Conservation (phyloP, 1,140 invertebrate genomes). For the Bombus superbus region DNA sequence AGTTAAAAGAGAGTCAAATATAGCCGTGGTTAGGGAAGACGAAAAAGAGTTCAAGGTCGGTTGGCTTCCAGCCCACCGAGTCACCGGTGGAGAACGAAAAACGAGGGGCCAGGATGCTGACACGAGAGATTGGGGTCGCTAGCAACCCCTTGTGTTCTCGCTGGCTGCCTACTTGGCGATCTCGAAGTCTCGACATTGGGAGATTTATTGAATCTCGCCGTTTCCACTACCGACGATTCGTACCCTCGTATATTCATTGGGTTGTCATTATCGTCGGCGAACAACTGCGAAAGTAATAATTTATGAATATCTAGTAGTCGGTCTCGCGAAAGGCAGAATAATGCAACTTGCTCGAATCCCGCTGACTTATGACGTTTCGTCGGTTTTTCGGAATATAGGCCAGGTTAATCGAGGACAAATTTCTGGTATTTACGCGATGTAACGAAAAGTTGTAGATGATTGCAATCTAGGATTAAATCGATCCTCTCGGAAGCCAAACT, state of each 20-base stretch:
- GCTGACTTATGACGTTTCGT: neutral
- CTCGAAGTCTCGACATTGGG: neutral
- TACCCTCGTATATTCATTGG: constrained; percentile 11
- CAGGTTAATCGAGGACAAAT: neutral
- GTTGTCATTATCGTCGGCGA: neutral
- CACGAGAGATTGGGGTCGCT: constrained; percentile 61
- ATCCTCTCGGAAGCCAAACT: no score
- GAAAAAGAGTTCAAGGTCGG: constrained; percentile 71
- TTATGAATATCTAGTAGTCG: neutral
- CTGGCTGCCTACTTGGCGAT: constrained; percentile 24
- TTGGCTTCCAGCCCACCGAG: constrained; percentile 66
- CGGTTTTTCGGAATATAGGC: neutral
- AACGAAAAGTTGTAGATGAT: no score
- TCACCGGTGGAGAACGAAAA: constrained; percentile 26
- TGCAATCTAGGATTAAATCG: no score
- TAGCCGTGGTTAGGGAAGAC: constrained; percentile 46
- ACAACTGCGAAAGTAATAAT: neutral
- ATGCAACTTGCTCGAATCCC: neutral
- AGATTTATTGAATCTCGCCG: constrained; percentile 33
- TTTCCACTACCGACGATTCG: neutral
- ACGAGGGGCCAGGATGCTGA: constrained; percentile 64
- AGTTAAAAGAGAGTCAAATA: constrained; percentile 63
- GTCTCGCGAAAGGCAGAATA: neutral
- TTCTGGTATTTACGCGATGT: no score
- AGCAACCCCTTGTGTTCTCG: constrained; percentile 16